Evolutionary conservation across 2,797 vertebrate species (phyloP).

Genomic region (Girardinus metallicus): DNA sequence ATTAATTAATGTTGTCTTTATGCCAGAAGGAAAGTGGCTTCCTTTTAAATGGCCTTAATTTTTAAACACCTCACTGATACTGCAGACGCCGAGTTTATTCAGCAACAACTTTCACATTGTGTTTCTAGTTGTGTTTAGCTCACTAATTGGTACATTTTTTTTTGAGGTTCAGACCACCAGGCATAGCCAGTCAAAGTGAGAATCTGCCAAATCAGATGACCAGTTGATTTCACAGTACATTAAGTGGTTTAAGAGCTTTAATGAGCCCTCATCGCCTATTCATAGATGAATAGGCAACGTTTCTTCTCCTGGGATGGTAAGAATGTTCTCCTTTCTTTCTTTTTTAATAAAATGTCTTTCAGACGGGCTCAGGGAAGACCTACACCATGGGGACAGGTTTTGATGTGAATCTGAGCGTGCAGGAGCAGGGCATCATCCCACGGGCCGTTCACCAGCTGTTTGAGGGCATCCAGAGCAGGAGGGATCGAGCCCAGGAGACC

Average conservation of each 20-base stretch:
- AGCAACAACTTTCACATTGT: background rate
- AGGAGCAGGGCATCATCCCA: constrained; percentile 93
- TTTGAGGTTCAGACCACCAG: background rate
- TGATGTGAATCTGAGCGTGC: constrained; percentile 79
- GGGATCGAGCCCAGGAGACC: constrained; percentile 74
- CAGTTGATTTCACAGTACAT: background rate
- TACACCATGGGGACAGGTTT: constrained; percentile 98
- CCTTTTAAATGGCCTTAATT: background rate
- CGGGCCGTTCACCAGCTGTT: constrained; percentile 94
- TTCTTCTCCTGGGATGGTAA: too few species aligned
- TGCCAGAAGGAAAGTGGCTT: background rate
- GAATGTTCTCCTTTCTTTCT: background rate
- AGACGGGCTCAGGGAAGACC: constrained; percentile 86
- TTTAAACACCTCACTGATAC: background rate
- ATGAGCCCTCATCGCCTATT: background rate
- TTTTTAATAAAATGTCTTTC: constrained; percentile 26
- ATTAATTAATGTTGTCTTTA: background rate
- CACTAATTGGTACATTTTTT: background rate
- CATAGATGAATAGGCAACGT: background rate
- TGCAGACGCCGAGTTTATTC: background rate
- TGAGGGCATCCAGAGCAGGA: constrained; percentile 86
- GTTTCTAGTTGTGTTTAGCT: background rate
- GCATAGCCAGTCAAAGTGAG: background rate
- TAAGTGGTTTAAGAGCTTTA: background rate
- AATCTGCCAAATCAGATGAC: background rate